Conservation (phyloP, 2,113 vertebrate species). For the Scolopax mira region DNA sequence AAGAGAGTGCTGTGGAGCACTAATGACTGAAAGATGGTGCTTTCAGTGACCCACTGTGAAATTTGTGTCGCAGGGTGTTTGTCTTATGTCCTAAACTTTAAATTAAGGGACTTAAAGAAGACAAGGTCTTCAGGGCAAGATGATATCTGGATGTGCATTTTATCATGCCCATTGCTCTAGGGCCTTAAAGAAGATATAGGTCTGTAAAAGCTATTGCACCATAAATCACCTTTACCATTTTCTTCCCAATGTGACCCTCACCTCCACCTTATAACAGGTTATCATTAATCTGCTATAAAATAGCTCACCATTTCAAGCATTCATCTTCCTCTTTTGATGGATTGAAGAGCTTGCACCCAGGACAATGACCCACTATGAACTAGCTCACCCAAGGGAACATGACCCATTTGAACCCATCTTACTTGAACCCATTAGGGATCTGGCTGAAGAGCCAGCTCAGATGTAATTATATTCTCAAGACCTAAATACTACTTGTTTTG, state of each 20-base stretch:
- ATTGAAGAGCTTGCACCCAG: background rate
- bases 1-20: background rate
- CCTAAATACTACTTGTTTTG: background rate
- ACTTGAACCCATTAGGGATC: background rate
- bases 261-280: background rate
- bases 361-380: background rate
- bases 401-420: background rate
- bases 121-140: background rate
- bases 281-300: background rate
- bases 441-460: background rate
- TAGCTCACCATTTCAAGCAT: background rate
- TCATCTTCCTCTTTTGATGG: background rate
- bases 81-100: background rate
- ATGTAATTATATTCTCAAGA: slow-evolving; percentile 23
- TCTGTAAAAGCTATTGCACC: background rate
- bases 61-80: background rate
- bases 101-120: background rate
- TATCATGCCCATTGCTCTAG: background rate
- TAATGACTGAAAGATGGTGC: background rate
- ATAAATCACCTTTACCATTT: background rate
- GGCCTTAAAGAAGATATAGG: background rate
- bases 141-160: background rate
- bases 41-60: background rate
- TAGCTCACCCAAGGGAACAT: background rate
- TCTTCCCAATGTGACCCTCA: background rate